Conservation (phyloP, 2,797 vertebrate species). For the Rachycentron canadum region DNA sequence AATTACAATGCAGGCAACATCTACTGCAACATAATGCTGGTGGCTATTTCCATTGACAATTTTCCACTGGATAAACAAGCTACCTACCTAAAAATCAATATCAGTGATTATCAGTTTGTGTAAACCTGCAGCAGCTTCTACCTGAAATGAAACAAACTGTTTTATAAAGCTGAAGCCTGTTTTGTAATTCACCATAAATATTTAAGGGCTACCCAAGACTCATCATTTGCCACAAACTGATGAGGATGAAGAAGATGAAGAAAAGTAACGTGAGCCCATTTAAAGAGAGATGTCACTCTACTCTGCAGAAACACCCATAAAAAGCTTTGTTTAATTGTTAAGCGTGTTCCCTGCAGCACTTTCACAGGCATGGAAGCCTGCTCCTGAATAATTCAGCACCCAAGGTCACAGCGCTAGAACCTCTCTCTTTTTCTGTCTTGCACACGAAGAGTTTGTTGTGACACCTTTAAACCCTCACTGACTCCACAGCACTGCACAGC, state of each 20-base stretch:
- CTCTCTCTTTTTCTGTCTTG: slow-evolving; percentile 29
- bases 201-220: neutral
- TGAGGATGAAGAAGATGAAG: neutral
- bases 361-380: slow-evolving; percentile 69
- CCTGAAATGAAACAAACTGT: slow-evolving; percentile 20
- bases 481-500: slow-evolving; percentile 31
- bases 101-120: slow-evolving; percentile 42
- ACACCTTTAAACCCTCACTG: slow-evolving; percentile 58
- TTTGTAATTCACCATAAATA: slow-evolving; percentile 2
- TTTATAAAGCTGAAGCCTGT: slow-evolving; percentile 12
- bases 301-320: slow-evolving; percentile 51
- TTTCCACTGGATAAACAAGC: slow-evolving; percentile 55
- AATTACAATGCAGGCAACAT: slow-evolving; percentile 49
- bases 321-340: slow-evolving; percentile 76
- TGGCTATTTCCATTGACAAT: slow-evolving; percentile 61
- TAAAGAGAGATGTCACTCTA: slow-evolving; percentile 24
- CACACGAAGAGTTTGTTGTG: slow-evolving; percentile 67
- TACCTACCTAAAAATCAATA: slow-evolving; percentile 66
- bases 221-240: neutral
- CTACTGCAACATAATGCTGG: slow-evolving; percentile 31
- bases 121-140: slow-evolving; percentile 37
- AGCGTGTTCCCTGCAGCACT: slow-evolving; percentile 77
- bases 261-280: neutral
- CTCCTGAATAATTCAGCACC: slow-evolving; percentile 80
- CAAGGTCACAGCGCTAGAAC: slow-evolving; percentile 79